Conservation (phyloP, 2,888 invertebrate species). For the Ichneumoninae sp. region DNA sequence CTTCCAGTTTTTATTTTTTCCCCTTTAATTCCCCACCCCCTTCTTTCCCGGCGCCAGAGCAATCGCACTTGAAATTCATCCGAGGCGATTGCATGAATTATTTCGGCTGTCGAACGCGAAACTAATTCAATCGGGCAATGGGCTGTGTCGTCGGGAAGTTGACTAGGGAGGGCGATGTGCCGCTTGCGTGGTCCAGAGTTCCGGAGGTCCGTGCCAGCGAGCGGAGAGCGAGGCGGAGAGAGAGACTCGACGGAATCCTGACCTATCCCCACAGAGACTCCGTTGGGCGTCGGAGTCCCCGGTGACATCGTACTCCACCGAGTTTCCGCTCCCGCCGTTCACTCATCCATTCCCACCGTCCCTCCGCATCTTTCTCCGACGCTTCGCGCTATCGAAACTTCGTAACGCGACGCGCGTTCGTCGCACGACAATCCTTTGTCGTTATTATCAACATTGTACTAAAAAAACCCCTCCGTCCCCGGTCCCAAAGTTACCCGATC, state of each 20-base stretch:
- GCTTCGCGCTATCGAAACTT: constrained; percentile 1
- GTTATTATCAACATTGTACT: background rate
- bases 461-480: background rate
- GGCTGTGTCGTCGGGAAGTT: background rate
- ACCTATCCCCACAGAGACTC: constrained; percentile 43
- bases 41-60: background rate
- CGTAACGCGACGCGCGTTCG: constrained; percentile 2
- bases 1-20: too few relatives aligned
- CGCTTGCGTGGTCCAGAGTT: background rate
- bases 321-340: background rate
- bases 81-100: background rate
- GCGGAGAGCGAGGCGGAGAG: background rate
- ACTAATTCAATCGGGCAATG: background rate
- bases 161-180: background rate
- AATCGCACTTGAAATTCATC: background rate
- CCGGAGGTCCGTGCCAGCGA: background rate
- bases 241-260: constrained; percentile 38
- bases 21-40: background rate
- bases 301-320: constrained; percentile 5
- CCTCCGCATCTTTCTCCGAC: background rate
- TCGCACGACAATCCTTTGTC: too few relatives aligned
- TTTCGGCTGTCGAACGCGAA: background rate
- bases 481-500: background rate
- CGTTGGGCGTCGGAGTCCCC: constrained; percentile 30
- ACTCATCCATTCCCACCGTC: constrained; percentile 14